Conservation (phyloP, 2,888 invertebrate genomes). For the Tricholauxania praeusta region DNA sequence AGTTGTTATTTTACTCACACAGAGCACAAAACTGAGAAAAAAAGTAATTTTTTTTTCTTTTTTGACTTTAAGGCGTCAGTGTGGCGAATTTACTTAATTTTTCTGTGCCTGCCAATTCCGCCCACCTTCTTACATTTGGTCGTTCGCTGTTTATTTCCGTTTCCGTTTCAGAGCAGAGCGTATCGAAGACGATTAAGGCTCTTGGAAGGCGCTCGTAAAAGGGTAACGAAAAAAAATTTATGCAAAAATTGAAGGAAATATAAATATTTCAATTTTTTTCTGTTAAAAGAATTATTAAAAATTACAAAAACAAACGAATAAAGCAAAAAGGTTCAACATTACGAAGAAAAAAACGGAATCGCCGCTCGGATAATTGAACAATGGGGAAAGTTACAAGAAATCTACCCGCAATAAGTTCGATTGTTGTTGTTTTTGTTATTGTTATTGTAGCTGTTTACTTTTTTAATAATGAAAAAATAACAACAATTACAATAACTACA, state of each 20-base stretch:
- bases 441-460: slow-evolving; percentile 33
- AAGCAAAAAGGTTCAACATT: not conserved
- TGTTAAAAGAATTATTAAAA: slow-evolving; percentile 25
- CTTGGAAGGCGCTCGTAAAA: slow-evolving; percentile 4
- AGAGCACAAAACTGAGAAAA: not conserved
- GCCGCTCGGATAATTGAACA: slow-evolving; percentile 22
- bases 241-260: slow-evolving; percentile 7
- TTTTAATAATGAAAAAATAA: slow-evolving; percentile 48
- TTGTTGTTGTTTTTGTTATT: slow-evolving; percentile 30
- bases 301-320: slow-evolving; percentile 22
- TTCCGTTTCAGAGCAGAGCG: slow-evolving; percentile 36
- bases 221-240: slow-evolving; percentile 1
- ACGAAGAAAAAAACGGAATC: not conserved
- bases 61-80: slow-evolving; percentile 37
- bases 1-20: not conserved
- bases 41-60: not conserved
- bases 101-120: not conserved
- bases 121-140: slow-evolving; percentile 10
- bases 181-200: slow-evolving; percentile 44
- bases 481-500: slow-evolving; percentile 39
- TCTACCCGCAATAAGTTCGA: slow-evolving; percentile 33
- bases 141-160: slow-evolving; percentile 38
- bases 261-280: slow-evolving; percentile 9
- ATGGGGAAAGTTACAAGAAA: slow-evolving; percentile 22
- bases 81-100: slow-evolving; percentile 42